Conservation (phyloP, 2,797 vertebrate genomes). For the Sebastes nivosus region DNA sequence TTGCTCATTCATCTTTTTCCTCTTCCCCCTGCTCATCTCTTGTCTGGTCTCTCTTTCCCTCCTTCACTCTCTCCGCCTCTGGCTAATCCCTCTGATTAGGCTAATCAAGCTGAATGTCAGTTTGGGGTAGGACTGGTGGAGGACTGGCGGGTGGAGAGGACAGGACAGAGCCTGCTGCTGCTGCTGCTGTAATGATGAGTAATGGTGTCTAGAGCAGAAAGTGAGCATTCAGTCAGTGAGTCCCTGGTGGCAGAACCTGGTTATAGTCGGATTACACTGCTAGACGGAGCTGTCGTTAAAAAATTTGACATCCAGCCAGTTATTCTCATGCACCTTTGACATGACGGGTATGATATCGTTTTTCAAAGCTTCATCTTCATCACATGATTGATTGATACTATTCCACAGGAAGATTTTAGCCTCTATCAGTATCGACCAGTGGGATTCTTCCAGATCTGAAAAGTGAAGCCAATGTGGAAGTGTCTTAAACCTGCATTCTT, state of each 20-base stretch:
- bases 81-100: conserved; percentile 76
- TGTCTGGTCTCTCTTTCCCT: conserved; percentile 8
- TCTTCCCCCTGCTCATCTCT: conserved; percentile 8
- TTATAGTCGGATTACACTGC: conserved; percentile 30
- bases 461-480: too few species aligned
- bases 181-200: conserved; percentile 62
- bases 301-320: neutral
- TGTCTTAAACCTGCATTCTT: too few species aligned
- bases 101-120: conserved; percentile 69
- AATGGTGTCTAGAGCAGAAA: conserved; percentile 49
- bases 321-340: conserved; percentile 9
- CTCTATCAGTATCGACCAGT: neutral
- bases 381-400: conserved; percentile 5
- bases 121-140: conserved; percentile 45
- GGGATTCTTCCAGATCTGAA: too few species aligned
- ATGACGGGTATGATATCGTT: neutral
- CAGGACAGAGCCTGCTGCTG: conserved; percentile 26
- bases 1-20: conserved; percentile 33
- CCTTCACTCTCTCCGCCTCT: conserved; percentile 28
- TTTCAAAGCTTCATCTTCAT: conserved; percentile 1
- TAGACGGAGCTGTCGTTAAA: neutral
- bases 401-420: neutral
- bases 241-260: conserved; percentile 33
- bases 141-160: conserved; percentile 43
- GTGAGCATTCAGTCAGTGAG: conserved; percentile 3